Evolutionary conservation across 2,113 vertebrate species (phyloP).

Genomic region (Elanoides forficatus): DNA sequence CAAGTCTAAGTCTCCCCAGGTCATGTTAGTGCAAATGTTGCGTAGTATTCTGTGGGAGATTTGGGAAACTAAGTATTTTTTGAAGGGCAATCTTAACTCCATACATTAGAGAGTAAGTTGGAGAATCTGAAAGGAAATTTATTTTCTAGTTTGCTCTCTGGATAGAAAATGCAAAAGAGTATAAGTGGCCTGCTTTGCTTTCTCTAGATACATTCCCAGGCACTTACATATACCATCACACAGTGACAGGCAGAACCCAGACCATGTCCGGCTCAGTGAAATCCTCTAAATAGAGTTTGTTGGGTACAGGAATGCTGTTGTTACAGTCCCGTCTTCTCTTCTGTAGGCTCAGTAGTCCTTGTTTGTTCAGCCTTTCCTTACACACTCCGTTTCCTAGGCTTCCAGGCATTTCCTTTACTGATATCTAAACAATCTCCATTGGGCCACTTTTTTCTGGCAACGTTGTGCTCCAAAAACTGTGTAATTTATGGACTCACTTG

Average conservation of each 20-base stretch:
- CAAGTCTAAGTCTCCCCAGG: conserved; percentile 20
- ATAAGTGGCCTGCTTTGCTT: background rate
- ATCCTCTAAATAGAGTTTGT: background rate
- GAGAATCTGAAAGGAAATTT: background rate
- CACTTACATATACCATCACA: background rate
- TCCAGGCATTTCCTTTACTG: background rate
- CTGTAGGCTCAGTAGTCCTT: background rate
- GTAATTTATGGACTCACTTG: background rate
- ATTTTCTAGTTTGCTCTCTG: background rate
- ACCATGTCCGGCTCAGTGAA: background rate
- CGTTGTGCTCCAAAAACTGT: background rate
- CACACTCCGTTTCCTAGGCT: background rate
- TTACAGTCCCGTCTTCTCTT: background rate
- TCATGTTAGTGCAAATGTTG: conserved; percentile 24
- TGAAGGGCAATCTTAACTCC: background rate
- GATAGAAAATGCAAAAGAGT: background rate
- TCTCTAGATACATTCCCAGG: background rate
- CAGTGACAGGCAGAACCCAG: background rate
- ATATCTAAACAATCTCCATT: background rate
- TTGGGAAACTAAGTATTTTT: background rate
- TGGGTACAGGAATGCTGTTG: background rate
- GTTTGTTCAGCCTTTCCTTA: background rate
- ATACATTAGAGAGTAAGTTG: background rate
- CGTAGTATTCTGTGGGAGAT: background rate
- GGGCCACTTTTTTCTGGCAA: background rate